These are phyloP conservation scores for Menura novaehollandiae DNA, from an alignment of 2,113 vertebrate genomes.

Conservation along the genomic window DNA sequence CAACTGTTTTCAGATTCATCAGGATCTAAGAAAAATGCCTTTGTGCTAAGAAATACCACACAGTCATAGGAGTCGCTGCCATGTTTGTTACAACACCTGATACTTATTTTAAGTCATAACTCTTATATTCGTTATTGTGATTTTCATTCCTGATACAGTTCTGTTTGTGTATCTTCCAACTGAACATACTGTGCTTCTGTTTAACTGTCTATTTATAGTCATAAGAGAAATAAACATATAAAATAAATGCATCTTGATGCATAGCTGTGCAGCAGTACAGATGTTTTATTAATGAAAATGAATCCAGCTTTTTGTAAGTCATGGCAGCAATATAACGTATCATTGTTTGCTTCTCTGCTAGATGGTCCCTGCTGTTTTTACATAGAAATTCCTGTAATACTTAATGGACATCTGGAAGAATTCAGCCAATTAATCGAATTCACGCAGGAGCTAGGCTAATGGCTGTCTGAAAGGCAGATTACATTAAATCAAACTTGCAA, in stretches of 20 bases:
- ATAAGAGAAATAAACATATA: slow-evolving; percentile 77
- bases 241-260: slow-evolving; percentile 82
- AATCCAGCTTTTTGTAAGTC: slow-evolving; percentile 82
- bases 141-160: slow-evolving; percentile 62
- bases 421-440: slow-evolving; percentile 86
- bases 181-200: slow-evolving; percentile 61
- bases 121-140: not conserved
- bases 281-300: slow-evolving; percentile 88
- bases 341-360: slow-evolving; percentile 79
- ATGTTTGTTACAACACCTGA: not conserved
- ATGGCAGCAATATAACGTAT: slow-evolving; percentile 81
- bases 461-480: slow-evolving; percentile 85
- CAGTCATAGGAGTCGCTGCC: not conserved
- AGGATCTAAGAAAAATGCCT: not conserved
- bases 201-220: slow-evolving; percentile 74
- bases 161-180: slow-evolving; percentile 37
- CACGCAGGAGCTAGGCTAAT: slow-evolving; percentile 80
- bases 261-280: slow-evolving; percentile 79
- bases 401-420: slow-evolving; percentile 88
- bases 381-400: slow-evolving; percentile 86
- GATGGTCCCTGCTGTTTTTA: slow-evolving; percentile 79
- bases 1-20: not conserved
- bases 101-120: not conserved
- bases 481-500: slow-evolving; percentile 85
- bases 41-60: not conserved